A percentile compares a stretch with the other conserved stretches of the same genome.
Conservation (phyloP, 1,140 invertebrate species). For the Pollicipes pollicipes region DNA sequence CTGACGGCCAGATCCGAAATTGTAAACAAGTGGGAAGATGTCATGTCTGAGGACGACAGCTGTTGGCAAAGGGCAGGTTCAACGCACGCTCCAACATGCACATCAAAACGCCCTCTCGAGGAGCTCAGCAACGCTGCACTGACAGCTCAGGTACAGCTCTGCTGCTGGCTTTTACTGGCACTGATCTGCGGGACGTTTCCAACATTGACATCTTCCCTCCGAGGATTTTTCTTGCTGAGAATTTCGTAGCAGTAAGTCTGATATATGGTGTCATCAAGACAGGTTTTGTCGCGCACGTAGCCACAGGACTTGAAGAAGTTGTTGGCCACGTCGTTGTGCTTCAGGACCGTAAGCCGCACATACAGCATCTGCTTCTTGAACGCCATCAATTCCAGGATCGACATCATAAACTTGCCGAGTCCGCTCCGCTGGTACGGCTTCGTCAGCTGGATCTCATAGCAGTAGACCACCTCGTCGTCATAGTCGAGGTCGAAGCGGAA, state of each 20-base stretch:
- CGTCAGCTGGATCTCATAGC: constrained; percentile 69
- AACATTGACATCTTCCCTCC: constrained; percentile 7
- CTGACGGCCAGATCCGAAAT: too few relatives aligned
- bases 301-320: constrained; percentile 51
- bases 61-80: too few relatives aligned
- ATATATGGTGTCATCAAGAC: constrained; percentile 13
- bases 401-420: constrained; percentile 61
- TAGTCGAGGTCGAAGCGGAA: constrained; percentile 68
- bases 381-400: constrained; percentile 53
- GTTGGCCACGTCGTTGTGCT: constrained; percentile 45
- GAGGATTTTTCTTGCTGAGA: constrained; percentile 15
- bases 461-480: constrained; percentile 55
- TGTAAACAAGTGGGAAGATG: too few relatives aligned
- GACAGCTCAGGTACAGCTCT: background rate
- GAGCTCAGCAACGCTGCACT: too few relatives aligned
- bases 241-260: constrained; percentile 15
- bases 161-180: background rate
- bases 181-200: background rate
- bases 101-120: too few relatives aligned
- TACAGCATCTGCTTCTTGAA: constrained; percentile 50
- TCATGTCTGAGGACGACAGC: too few relatives aligned
- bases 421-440: constrained; percentile 42
- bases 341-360: constrained; percentile 62
- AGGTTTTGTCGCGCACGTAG: constrained; percentile 27
- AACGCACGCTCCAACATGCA: too few relatives aligned